These are phyloP conservation scores for Andrena hattorfiana DNA, from an alignment of 2,888 invertebrate species.

Conservation along the genomic window DNA sequence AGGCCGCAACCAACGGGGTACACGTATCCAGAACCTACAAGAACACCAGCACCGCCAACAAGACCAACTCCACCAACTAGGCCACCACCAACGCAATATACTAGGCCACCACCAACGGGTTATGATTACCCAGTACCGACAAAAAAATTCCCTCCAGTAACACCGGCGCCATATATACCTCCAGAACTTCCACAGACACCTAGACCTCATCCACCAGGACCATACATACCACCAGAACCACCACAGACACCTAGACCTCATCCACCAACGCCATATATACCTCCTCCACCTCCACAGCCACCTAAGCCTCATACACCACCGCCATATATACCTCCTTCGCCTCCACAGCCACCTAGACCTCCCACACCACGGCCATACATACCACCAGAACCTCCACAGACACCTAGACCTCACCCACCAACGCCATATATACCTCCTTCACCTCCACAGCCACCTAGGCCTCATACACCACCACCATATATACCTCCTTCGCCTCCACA, in stretches of 20 bases:
- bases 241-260: conserved; percentile 78
- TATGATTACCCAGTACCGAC: conserved; percentile 41
- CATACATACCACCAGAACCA: conserved; percentile 73
- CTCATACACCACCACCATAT: conserved; percentile 67
- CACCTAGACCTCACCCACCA: conserved; percentile 44
- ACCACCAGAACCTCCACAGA: conserved; percentile 83
- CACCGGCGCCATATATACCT: conserved; percentile 62
- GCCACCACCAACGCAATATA: conserved; percentile 25
- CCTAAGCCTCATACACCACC: conserved; percentile 49
- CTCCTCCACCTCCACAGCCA: conserved; percentile 57
- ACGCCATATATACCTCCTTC: conserved; percentile 69
- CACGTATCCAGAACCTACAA: conserved; percentile 42
- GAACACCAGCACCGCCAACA: conserved; percentile 11
- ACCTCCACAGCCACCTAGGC: conserved; percentile 78
- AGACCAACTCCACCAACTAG: conserved; percentile 15
- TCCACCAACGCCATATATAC: conserved; percentile 39
- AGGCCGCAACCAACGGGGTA: conserved; percentile 58
- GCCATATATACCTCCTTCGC: conserved; percentile 24
- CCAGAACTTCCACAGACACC: conserved; percentile 79
- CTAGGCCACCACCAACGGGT: conserved; percentile 47
- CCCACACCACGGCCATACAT: conserved; percentile 49
- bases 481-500: conserved; percentile 72
- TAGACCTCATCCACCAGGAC: conserved; percentile 50
- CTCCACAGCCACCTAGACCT: too few relatives aligned
- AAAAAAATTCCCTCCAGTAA: conserved; percentile 29